These are phyloP conservation scores for Nyctalus aviator DNA, from an alignment of 2,797 vertebrate genomes.

Conservation along the genomic window DNA sequence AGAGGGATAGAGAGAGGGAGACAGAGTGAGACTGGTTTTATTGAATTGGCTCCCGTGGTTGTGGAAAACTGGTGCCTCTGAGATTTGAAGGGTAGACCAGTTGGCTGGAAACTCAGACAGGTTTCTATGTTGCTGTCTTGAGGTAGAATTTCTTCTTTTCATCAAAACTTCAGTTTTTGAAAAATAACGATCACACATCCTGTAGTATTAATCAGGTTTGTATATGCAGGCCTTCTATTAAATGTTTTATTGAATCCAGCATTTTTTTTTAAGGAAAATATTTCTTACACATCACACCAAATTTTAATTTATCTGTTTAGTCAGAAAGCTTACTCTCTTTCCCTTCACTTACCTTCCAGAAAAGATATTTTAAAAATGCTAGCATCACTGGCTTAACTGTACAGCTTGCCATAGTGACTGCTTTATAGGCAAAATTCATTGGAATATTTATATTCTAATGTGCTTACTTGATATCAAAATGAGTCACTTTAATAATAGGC, in stretches of 20 bases:
- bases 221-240: neutral
- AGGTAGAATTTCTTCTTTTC: slow-evolving; percentile 9
- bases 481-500: slow-evolving; percentile 1
- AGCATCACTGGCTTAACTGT: neutral
- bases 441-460: slow-evolving; percentile 12
- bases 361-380: neutral
- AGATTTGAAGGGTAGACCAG: neutral
- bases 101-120: neutral
- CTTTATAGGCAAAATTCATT: neutral
- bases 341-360: neutral
- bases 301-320: slow-evolving; percentile 38
- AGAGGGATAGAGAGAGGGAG: neutral
- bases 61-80: neutral
- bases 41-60: neutral
- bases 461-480: neutral
- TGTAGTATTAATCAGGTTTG: neutral
- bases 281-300: neutral
- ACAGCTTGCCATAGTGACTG: neutral
- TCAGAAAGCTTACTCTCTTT: neutral
- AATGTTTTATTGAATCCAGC: slow-evolving; percentile 21
- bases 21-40: neutral
- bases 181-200: neutral
- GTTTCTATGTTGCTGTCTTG: neutral
- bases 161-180: slow-evolving; percentile 32
- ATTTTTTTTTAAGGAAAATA: slow-evolving; percentile 12